Base-by-base conservation (phyloP, 2,797 vertebrate species). In the Melanotaenia trifasciata region DNA sequence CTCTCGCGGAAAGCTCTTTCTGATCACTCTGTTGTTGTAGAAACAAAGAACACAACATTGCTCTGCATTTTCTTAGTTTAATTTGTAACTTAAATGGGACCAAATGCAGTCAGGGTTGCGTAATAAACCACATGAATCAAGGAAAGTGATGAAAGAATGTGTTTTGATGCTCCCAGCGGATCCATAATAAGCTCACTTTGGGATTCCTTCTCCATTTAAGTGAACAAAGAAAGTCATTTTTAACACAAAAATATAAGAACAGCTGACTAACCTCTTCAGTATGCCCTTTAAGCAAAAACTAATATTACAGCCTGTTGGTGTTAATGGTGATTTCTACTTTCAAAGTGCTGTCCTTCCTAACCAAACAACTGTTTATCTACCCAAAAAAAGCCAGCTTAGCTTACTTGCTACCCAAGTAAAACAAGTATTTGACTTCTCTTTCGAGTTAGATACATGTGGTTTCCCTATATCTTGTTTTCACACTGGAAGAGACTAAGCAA, bases 381-480 rank as follows among this genome's bases (percentile, higher is more conserved):
- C 38, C 13, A 13, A 45, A 58, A 58, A 8, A 47, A 47, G 32
- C 14, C 18, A 10, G 8, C 22, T 58, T 30, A 32, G 28, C 20
- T 20, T 32, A 30, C 26, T 45, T 64, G 6, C 18, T 18, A 18
- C 50, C 54, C 50, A 13, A 32, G 11, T 7, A 66, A 68, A 72
- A 58, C 81, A 80, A 40, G 13, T 3, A 40, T 14, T 40, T 14
- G 38, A 85, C 74, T 72, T 72, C 79, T 72, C 63, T 57, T 79
- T 76, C 60, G 53, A 56, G 53, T 40, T 45, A 16, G 76, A 81
- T 77, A 76, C 84, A 78, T 80, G 81, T n/a, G 77, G 84, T 81
- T 90, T 82, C 80, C 79, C 69, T 81, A 70, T 59, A 87, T 81
- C 89, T 84, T 88, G 74, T 72, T 75, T 91, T 87, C 74, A 90